A percentile compares a stretch with the other conserved stretches of the same genome.
phyloP scores from a whole-genome alignment of 2,797 vertebrate species.

The Leuciscus waleckii region DNA sequence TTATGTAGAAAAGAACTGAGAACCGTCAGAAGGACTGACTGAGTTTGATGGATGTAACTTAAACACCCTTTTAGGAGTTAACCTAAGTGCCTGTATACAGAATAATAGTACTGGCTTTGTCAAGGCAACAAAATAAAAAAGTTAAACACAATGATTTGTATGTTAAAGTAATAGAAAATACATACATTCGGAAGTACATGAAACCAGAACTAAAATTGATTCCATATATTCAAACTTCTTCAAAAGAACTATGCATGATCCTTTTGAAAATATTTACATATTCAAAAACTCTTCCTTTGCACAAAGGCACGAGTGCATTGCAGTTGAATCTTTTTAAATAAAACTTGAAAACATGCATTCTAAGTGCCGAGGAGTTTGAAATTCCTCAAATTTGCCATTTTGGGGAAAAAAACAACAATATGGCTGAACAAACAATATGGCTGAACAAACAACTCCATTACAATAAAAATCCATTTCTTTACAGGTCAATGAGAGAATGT shows the following conservation, averaged over 20 bases:
- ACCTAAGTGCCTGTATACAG: not conserved
- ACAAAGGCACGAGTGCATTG: conserved; percentile 30
- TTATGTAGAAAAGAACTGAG: not conserved
- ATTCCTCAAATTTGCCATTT: not conserved
- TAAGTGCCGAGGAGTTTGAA: conserved; percentile 18
- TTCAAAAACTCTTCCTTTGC: conserved; percentile 5
- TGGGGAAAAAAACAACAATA: not conserved
- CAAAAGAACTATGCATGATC: not conserved
- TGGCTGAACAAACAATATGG: not conserved
- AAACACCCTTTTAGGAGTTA: not conserved
- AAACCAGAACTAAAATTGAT: not conserved
- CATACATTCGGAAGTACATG: not conserved
- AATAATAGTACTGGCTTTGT: not conserved
- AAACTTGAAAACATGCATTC: conserved; percentile 20
- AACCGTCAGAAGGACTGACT: not conserved
- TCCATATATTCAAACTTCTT: conserved; percentile 14
- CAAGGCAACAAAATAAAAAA: conserved; percentile 1
- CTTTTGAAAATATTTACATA: conserved; percentile 12
- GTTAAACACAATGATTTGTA: not conserved
- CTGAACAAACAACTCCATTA: conserved; percentile 9
- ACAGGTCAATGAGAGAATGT: not conserved
- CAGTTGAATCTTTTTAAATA: conserved; percentile 19
- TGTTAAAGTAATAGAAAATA: not conserved
- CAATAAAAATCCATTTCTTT: not conserved
- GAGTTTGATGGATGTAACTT: not conserved